phyloP scores from a whole-genome alignment of 2,888 invertebrate genomes.

The Eristalis pertinax region DNA sequence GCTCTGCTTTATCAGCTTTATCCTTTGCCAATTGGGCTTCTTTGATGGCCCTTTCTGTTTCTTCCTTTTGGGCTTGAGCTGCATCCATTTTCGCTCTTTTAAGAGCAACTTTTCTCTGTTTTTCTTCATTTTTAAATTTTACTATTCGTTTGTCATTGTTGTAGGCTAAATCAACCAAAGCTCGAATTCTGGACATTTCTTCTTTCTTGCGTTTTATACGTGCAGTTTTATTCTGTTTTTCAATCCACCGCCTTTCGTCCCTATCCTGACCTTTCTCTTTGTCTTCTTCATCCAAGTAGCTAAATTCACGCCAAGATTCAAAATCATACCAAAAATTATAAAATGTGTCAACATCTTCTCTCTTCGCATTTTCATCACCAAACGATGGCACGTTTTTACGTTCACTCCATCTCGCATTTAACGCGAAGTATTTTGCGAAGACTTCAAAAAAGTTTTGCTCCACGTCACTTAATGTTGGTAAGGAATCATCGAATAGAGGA shows the following conservation, averaged over 20 bases:
- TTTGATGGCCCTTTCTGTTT: slow-evolving; percentile 89
- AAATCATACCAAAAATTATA: slow-evolving; percentile 99
- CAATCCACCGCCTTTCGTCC: slow-evolving; percentile 98
- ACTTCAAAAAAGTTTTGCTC: slow-evolving; percentile 91
- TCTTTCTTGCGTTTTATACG: slow-evolving; percentile 97
- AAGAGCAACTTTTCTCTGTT: slow-evolving; percentile 92
- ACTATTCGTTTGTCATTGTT: slow-evolving; percentile 96
- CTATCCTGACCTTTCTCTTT: slow-evolving; percentile 98
- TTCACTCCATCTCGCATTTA: slow-evolving; percentile 95
- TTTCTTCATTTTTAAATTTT: slow-evolving; percentile 96
- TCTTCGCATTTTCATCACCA: slow-evolving; percentile 87
- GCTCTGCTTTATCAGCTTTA: slow-evolving; percentile 90
- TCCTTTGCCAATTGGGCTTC: slow-evolving; percentile 90
- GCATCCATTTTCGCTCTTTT: slow-evolving; percentile 94
- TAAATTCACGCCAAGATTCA: slow-evolving; percentile 99
- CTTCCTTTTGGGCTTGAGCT: slow-evolving; percentile 90
- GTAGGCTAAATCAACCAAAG: slow-evolving; percentile 96
- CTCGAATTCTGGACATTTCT: slow-evolving; percentile 95
- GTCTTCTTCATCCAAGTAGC: slow-evolving; percentile 99
- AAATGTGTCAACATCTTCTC: slow-evolving; percentile 95
- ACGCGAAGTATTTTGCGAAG: slow-evolving; percentile 86
- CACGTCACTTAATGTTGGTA: slow-evolving; percentile 89
- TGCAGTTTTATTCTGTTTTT: slow-evolving; percentile 97
- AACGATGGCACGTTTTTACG: slow-evolving; percentile 92
- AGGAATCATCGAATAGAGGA: slow-evolving; percentile 93